Conservation (phyloP, 2,888 invertebrate species). For the Stenoptilia bipunctidactyla region DNA sequence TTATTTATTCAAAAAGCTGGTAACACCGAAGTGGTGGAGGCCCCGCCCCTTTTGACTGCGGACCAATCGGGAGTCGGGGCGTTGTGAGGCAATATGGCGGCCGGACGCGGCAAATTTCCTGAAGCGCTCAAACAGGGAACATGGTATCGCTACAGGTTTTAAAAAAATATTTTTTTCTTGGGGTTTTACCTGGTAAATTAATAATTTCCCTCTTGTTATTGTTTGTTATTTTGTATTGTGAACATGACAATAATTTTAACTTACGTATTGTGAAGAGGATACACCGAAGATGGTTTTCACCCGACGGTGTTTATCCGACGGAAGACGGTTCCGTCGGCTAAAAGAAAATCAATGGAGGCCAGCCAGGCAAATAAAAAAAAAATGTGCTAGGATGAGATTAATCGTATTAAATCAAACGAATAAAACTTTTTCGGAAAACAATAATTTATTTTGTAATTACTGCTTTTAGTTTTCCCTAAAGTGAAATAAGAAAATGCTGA, state of each 20-base stretch:
- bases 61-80: background rate
- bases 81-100: constrained; percentile 59
- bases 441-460: too few species aligned
- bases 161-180: background rate
- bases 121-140: background rate
- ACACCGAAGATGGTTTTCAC: too few species aligned
- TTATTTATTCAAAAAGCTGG: constrained; percentile 73
- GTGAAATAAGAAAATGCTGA: too few species aligned
- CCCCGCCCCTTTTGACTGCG: constrained; percentile 31
- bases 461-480: too few species aligned
- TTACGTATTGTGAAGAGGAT: too few species aligned
- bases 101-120: constrained; percentile 13
- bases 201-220: background rate
- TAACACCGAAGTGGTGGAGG: constrained; percentile 39
- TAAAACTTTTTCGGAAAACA: too few species aligned
- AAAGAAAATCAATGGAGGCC: too few species aligned
- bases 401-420: too few species aligned
- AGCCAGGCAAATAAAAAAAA: too few species aligned
- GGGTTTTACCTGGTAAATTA: background rate
- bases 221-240: background rate
- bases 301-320: background rate
- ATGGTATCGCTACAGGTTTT: background rate
- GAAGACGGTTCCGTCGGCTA: background rate
- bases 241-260: too few species aligned
- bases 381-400: too few species aligned